phyloP scores from a whole-genome alignment of 2,113 vertebrate species.

The Cryptotis parvus region DNA sequence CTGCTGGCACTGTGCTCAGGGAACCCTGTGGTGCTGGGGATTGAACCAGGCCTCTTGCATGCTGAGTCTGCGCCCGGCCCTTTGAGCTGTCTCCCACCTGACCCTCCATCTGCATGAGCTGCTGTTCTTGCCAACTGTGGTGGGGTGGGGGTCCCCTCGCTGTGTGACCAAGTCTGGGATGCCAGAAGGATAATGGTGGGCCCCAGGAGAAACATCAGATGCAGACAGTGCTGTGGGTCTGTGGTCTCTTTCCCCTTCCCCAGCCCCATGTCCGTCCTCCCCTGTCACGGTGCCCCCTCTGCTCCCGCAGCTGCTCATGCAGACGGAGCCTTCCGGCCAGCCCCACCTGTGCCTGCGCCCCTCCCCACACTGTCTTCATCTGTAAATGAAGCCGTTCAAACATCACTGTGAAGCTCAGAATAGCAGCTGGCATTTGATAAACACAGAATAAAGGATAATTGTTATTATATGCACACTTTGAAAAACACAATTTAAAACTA shows the following conservation, averaged over 20 bases:
- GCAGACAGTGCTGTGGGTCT: neutral
- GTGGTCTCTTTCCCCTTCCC: neutral
- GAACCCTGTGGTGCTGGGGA: too few relatives aligned
- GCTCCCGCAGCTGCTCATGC: neutral
- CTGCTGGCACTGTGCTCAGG: too few relatives aligned
- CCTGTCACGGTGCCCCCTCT: neutral
- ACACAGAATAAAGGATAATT: neutral
- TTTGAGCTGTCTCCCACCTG: too few relatives aligned
- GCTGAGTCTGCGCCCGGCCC: too few relatives aligned
- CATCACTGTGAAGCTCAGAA: neutral
- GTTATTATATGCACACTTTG: neutral
- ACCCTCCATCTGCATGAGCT: neutral
- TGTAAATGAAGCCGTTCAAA: neutral
- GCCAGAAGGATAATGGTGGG: too few relatives aligned
- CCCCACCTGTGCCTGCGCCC: too few relatives aligned
- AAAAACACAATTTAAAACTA: constrained; percentile 11
- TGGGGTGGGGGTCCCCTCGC: neutral
- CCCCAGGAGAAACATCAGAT: too few relatives aligned
- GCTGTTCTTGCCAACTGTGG: neutral
- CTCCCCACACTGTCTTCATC: neutral
- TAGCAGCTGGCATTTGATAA: neutral
- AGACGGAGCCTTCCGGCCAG: neutral
- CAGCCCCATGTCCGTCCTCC: too few relatives aligned
- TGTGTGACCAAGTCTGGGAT: accelerated
- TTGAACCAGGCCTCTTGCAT: too few relatives aligned